Conservation (phyloP, 2,888 invertebrate species). For the Phengaris alcon region DNA sequence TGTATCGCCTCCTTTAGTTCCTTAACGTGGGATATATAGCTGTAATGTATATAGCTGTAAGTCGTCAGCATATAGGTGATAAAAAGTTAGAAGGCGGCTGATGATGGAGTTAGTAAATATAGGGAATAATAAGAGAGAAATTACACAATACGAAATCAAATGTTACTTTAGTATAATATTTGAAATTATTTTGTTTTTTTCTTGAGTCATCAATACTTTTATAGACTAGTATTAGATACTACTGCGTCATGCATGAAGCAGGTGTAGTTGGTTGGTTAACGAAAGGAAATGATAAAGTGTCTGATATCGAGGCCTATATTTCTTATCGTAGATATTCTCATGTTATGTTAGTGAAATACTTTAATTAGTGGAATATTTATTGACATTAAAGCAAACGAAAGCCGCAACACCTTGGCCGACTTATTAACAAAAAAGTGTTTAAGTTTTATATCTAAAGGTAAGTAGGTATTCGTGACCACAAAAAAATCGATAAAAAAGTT, state of each 20-base stretch:
- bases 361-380: constrained; percentile 23
- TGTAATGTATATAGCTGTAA: too few relatives aligned
- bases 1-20: too few relatives aligned
- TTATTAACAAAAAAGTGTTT: not conserved
- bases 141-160: too few relatives aligned
- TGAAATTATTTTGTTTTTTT: too few relatives aligned
- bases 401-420: constrained; percentile 10
- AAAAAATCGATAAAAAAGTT: not conserved
- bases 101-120: too few relatives aligned
- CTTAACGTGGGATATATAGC: too few relatives aligned
- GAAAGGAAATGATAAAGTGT: not conserved
- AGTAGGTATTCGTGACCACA: not conserved
- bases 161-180: too few relatives aligned
- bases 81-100: too few relatives aligned
- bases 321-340: not conserved
- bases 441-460: constrained; percentile 9
- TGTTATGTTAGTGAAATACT: constrained; percentile 4
- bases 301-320: constrained; percentile 16
- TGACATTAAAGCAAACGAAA: not conserved
- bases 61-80: too few relatives aligned
- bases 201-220: too few relatives aligned
- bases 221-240: too few relatives aligned
- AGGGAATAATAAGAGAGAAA: too few relatives aligned
- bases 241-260: not conserved
- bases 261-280: constrained; percentile 12